phyloP scores from a whole-genome alignment of 2,113 vertebrate species.

The Struthio camelus region DNA sequence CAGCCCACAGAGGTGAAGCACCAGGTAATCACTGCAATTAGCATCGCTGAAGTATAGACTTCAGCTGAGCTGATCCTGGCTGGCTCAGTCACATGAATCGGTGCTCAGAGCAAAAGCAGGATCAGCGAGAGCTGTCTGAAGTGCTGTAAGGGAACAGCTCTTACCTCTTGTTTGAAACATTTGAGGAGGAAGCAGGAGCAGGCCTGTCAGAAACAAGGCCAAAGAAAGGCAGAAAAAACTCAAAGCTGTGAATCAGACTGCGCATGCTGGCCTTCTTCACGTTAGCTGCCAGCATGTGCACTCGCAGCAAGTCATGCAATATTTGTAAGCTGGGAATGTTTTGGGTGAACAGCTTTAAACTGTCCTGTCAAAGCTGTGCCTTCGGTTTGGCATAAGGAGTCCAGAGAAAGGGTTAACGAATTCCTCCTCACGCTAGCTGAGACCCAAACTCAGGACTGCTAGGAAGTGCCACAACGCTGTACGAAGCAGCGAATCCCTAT shows the following conservation, averaged over 20 bases:
- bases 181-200: background rate
- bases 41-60: background rate
- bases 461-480: rapidly evolving
- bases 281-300: background rate
- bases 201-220: background rate
- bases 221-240: background rate
- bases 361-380: background rate
- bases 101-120: no score
- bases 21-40: no score
- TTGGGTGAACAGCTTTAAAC: background rate
- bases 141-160: background rate
- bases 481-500: background rate
- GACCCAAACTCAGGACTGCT: background rate
- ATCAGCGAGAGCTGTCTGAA: no score
- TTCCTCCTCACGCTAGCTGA: background rate
- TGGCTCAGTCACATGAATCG: background rate
- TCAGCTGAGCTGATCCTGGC: background rate
- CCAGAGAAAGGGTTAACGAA: background rate
- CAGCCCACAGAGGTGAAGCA: background rate
- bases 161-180: background rate
- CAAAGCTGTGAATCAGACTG: background rate
- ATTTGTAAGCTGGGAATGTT: background rate
- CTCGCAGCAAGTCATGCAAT: no score
- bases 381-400: background rate
- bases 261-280: background rate